These are phyloP conservation scores for Enteromius trimaculatus DNA, from an alignment of 2,797 vertebrate genomes.

Conservation along the genomic window DNA sequence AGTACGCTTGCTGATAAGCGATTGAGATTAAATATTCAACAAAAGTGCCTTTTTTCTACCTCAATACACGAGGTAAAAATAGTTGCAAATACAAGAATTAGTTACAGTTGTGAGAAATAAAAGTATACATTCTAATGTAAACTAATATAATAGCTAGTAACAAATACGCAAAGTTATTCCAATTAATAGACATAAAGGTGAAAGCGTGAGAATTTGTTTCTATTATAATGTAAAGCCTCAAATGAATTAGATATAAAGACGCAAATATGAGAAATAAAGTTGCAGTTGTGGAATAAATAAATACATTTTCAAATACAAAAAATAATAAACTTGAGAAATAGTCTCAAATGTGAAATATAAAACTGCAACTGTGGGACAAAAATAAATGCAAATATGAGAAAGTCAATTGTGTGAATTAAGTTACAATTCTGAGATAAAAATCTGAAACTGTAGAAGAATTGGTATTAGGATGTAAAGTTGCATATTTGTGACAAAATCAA, in stretches of 20 bases:
- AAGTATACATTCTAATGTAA: not conserved
- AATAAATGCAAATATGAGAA: not conserved
- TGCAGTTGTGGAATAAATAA: not conserved
- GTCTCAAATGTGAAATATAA: not conserved
- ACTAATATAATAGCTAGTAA: not conserved
- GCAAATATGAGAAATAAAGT: not conserved
- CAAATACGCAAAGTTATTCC: not conserved
- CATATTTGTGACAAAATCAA: not conserved
- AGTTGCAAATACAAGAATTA: not conserved
- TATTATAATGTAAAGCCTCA: not conserved
- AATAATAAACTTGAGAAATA: conserved; percentile 6
- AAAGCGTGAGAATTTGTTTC: no score
- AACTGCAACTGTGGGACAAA: not conserved
- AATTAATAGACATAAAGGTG: not conserved
- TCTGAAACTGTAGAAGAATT: not conserved
- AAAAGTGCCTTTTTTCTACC: not conserved
- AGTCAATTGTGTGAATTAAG: not conserved
- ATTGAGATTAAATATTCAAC: not conserved
- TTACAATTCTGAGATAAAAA: not conserved
- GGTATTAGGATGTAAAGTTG: not conserved
- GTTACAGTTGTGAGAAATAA: not conserved
- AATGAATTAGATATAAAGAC: not conserved
- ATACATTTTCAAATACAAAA: not conserved
- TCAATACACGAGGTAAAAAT: not conserved
- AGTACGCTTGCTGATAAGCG: not conserved